Percentiles rank a stretch among this genome's conserved stretches.
Evolutionary conservation across 2,113 vertebrate species (phyloP).

Genomic region (Madoqua kirkii): DNA sequence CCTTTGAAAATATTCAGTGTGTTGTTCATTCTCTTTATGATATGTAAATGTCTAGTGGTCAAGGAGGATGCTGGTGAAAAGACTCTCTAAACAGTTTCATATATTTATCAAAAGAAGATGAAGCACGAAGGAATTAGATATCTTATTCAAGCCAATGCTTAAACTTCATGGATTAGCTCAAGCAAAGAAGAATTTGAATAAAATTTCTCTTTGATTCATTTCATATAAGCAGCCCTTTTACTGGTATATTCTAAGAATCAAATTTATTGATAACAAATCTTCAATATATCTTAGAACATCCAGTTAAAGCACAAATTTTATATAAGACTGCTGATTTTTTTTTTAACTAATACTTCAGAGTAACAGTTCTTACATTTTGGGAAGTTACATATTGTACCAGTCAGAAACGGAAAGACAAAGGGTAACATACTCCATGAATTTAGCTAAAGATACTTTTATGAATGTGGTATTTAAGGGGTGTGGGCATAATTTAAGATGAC

Average conservation of each 20-base stretch:
- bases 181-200: not conserved
- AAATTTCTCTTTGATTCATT: not conserved
- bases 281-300: not conserved
- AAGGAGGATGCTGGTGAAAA: not conserved
- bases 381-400: not conserved
- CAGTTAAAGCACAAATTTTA: not conserved
- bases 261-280: not conserved
- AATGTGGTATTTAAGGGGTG: not conserved
- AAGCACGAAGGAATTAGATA: not conserved
- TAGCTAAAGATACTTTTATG: not conserved
- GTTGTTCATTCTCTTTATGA: not conserved
- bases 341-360: not conserved
- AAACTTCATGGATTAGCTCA: not conserved
- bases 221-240: not conserved
- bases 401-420: not conserved
- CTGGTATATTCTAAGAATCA: not conserved
- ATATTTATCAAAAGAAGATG: conserved; percentile 17
- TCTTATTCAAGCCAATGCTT: not conserved
- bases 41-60: not conserved
- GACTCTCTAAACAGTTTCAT: not conserved
- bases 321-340: not conserved
- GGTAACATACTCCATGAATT: not conserved
- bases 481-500: not conserved
- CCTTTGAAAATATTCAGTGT: not conserved
- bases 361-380: not conserved